phyloP scores from a whole-genome alignment of 2,797 vertebrate species.

The Rhabdomys pumilio region DNA sequence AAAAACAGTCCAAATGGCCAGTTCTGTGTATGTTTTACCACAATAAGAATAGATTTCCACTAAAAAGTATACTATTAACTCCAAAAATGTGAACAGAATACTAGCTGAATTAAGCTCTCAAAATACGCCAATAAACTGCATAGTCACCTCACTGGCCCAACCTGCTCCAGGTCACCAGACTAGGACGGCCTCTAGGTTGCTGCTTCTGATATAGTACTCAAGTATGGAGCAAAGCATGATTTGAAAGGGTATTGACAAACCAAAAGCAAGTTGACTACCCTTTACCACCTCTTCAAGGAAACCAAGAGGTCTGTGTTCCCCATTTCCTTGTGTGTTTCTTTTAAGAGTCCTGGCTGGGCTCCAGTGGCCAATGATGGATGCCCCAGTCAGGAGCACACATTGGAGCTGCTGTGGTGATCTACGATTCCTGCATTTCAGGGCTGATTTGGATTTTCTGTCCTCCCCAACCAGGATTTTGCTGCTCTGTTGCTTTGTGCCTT shows the following conservation, averaged over 20 bases:
- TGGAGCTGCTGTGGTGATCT: constrained; percentile 81
- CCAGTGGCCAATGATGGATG: constrained; percentile 81
- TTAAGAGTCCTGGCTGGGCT: neutral
- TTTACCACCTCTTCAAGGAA: neutral
- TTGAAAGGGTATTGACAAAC: neutral
- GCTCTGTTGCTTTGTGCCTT: constrained; percentile 41
- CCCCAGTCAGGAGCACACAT: constrained; percentile 64
- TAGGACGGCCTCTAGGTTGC: neutral
- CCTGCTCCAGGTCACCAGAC: neutral
- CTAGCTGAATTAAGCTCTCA: neutral
- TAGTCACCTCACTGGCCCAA: neutral
- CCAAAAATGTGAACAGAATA: neutral
- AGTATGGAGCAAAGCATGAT: neutral
- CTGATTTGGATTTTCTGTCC: constrained; percentile 76
- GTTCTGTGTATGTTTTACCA: neutral
- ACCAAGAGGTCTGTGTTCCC: neutral
- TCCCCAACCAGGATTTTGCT: constrained; percentile 59
- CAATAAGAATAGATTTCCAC: neutral
- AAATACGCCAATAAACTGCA: fast-evolving
- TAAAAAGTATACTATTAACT: neutral
- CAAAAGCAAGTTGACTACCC: no score
- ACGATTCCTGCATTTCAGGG: constrained; percentile 46
- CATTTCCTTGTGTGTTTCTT: neutral
- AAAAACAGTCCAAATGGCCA: neutral
- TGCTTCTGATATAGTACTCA: neutral